A percentile compares a stretch with the other conserved stretches of the same genome.
Conservation (phyloP, 2,113 vertebrate species). For the Caretta caretta region DNA sequence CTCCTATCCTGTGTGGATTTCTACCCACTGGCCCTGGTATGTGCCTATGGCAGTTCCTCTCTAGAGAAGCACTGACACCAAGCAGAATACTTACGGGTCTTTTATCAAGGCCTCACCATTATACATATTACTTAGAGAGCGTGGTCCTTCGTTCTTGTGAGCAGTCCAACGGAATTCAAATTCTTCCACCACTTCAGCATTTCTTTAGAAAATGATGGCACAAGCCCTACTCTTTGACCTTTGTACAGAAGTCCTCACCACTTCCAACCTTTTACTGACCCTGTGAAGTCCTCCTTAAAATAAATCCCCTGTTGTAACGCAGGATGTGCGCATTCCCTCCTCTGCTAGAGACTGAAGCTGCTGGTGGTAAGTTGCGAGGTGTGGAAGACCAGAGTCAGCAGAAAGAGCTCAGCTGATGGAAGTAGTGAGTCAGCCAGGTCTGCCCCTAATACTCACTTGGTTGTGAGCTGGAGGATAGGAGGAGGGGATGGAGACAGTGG, state of each 20-base stretch:
- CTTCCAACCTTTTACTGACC: not conserved
- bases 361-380: not conserved
- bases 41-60: not conserved
- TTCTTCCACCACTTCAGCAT: slow-evolving; percentile 31
- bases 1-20: not conserved
- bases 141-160: not conserved
- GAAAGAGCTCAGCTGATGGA: not conserved
- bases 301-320: not conserved
- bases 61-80: not conserved
- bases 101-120: not conserved
- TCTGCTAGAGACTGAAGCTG: not conserved
- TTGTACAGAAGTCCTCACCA: not conserved
- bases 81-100: not conserved
- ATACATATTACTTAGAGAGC: not conserved
- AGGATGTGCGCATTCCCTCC: not conserved
- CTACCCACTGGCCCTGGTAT: too few species aligned
- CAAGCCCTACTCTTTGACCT: slow-evolving; percentile 52
- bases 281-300: not conserved
- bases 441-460: not conserved
- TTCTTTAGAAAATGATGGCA: slow-evolving; percentile 51
- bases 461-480: not conserved
- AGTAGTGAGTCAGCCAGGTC: not conserved
- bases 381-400: not conserved
- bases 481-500: not conserved
- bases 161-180: not conserved